Conservation (phyloP, 2,888 invertebrate genomes). For the Rhimphoctona megacephalus region DNA sequence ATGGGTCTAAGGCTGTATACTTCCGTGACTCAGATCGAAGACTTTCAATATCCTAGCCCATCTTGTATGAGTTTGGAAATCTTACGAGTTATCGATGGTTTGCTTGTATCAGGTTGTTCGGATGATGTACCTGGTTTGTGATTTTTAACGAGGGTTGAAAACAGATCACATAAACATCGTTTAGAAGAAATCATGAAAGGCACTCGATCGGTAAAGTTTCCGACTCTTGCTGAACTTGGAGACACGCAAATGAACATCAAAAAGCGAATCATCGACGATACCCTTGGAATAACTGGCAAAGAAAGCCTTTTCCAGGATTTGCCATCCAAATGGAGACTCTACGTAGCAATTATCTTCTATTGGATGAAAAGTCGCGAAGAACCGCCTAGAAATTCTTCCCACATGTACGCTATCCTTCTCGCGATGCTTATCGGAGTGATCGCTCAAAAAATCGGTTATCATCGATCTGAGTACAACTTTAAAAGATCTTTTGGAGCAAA, state of each 20-base stretch:
- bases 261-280: slow-evolving; percentile 84
- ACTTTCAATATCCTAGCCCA: slow-evolving; percentile 87
- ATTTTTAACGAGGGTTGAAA: slow-evolving; percentile 40
- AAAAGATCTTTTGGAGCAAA: slow-evolving; percentile 85
- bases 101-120: slow-evolving; percentile 76
- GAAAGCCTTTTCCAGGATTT: slow-evolving; percentile 84
- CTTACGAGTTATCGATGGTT: slow-evolving; percentile 18
- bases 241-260: slow-evolving; percentile 74
- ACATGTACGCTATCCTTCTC: slow-evolving; percentile 87
- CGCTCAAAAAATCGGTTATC: slow-evolving; percentile 87
- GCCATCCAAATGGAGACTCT: slow-evolving; percentile 87
- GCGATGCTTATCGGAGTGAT: slow-evolving; percentile 87
- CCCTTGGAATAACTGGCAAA: slow-evolving; percentile 85
- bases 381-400: slow-evolving; percentile 83
- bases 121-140: slow-evolving; percentile 11
- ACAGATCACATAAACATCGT: slow-evolving; percentile 21
- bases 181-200: slow-evolving; percentile 1
- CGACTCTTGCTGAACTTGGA: slow-evolving; percentile 81
- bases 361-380: slow-evolving; percentile 86
- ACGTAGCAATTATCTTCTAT: slow-evolving; percentile 87
- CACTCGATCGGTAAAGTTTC: slow-evolving; percentile 73
- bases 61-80: slow-evolving; percentile 88
- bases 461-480: slow-evolving; percentile 86
- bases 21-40: slow-evolving; percentile 90
- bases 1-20: slow-evolving; percentile 88